phyloP scores from a whole-genome alignment of 1,140 invertebrate genomes.

The Anoplolepis gracilipes region DNA sequence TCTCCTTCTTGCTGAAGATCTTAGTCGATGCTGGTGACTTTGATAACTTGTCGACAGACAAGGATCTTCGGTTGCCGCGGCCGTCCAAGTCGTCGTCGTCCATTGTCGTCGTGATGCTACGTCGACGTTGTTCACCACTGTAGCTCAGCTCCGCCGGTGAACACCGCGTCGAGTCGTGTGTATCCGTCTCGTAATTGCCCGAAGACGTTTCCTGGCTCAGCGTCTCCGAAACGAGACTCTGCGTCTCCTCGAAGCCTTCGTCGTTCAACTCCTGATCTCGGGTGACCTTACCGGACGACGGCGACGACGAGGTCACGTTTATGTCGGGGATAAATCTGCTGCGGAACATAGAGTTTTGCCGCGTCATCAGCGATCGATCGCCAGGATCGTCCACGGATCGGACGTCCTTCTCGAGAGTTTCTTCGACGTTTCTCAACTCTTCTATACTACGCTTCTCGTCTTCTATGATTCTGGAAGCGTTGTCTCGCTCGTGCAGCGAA shows the following conservation, averaged over 20 bases:
- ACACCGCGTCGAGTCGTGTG: constrained; percentile 85
- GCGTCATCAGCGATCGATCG: not conserved
- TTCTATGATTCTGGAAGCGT: not conserved
- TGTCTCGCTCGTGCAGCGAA: constrained; percentile 25
- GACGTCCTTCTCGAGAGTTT: not conserved
- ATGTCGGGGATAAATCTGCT: constrained; percentile 83
- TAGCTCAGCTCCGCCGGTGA: constrained; percentile 81
- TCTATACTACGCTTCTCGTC: not conserved
- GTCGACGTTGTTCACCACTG: not conserved
- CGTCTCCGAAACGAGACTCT: constrained; percentile 93
- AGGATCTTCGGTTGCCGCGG: not conserved
- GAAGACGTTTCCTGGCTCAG: constrained; percentile 92
- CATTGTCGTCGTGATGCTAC: not conserved
- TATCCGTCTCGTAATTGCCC: constrained; percentile 89
- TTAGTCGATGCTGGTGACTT: constrained; percentile 20
- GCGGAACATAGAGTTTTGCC: constrained; percentile 54
- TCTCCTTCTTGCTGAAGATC: constrained; percentile 49
- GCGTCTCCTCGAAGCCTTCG: constrained; percentile 96
- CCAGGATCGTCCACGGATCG: not conserved
- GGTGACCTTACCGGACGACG: constrained; percentile 76
- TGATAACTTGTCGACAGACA: constrained; percentile 8
- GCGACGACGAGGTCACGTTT: constrained; percentile 78
- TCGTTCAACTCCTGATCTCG: constrained; percentile 91
- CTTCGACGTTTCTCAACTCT: not conserved
- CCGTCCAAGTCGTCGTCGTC: not conserved